Evolutionary conservation across 2,888 invertebrate species (phyloP).

Genomic region (Ctena decussata): DNA sequence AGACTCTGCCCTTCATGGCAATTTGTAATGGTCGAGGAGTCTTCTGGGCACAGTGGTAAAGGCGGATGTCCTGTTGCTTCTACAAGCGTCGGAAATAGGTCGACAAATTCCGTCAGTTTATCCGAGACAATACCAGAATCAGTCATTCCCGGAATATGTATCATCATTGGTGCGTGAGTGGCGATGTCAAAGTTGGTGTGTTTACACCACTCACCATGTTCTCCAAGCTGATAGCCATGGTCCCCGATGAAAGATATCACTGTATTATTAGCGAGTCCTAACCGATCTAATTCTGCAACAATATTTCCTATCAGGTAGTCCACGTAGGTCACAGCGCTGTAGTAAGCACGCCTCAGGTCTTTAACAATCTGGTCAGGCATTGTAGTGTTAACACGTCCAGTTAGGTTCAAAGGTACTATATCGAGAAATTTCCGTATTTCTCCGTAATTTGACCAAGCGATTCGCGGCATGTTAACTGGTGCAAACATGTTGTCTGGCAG

Average conservation of each 20-base stretch:
- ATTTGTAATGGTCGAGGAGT: slow-evolving; percentile 47
- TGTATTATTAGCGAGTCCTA: slow-evolving; percentile 66
- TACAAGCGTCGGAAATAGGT: no score
- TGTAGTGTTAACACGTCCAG: slow-evolving; percentile 71
- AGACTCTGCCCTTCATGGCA: slow-evolving; percentile 73
- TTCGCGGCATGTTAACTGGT: slow-evolving; percentile 69
- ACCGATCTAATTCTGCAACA: slow-evolving; percentile 56
- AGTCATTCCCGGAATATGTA: slow-evolving; percentile 74
- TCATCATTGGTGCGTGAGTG: slow-evolving; percentile 75
- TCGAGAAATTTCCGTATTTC: slow-evolving; percentile 70
- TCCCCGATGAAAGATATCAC: slow-evolving; percentile 74
- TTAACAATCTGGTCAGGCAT: slow-evolving; percentile 64
- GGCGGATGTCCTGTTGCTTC: slow-evolving; percentile 70
- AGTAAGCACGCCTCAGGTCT: slow-evolving; percentile 68
- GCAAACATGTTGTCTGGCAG: slow-evolving; percentile 73
- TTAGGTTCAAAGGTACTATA: slow-evolving; percentile 56
- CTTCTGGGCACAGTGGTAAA: slow-evolving; percentile 64
- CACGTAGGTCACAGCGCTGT: slow-evolving; percentile 62
- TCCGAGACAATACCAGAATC: slow-evolving; percentile 63
- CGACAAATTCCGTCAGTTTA: slow-evolving; percentile 73
- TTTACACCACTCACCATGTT: no score
- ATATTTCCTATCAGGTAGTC: slow-evolving; percentile 66
- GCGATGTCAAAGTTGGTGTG: slow-evolving; percentile 77
- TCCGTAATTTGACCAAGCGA: slow-evolving; percentile 72
- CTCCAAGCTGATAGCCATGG: slow-evolving; percentile 78